These are phyloP conservation scores for Lithophane leautieri DNA, from an alignment of 2,888 invertebrate species.

Conservation along the genomic window DNA sequence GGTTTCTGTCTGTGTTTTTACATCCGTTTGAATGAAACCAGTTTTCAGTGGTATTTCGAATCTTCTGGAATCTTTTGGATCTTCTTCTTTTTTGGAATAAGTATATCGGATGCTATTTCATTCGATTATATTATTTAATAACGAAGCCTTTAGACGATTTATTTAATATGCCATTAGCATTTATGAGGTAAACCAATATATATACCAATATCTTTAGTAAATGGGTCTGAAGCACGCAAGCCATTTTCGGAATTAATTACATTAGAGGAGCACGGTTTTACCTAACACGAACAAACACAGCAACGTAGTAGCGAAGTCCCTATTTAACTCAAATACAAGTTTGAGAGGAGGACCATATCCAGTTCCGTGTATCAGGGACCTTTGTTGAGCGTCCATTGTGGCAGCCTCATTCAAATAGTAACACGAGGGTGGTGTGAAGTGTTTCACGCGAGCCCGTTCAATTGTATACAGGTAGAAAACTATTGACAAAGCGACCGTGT, in stretches of 20 bases:
- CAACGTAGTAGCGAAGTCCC: conserved; percentile 13
- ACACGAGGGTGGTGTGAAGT: conserved; percentile 65
- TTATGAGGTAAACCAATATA: conserved; percentile 30
- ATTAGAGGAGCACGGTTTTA: conserved; percentile 20
- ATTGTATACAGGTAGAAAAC: conserved; percentile 67
- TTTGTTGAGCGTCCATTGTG: conserved; percentile 61
- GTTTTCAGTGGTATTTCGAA: conserved; percentile 7
- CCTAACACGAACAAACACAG: conserved; percentile 23
- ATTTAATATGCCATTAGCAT: conserved; percentile 44
- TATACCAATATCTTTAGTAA: conserved; percentile 24
- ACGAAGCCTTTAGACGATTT: conserved; percentile 11
- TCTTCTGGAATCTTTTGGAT: not conserved
- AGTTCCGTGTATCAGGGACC: conserved; percentile 61
- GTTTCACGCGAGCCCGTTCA: conserved; percentile 58
- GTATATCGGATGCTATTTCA: not conserved
- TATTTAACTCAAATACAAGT: conserved; percentile 50
- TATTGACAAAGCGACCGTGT: conserved; percentile 65
- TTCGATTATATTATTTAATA: conserved; percentile 36
- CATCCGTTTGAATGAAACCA: conserved; percentile 17
- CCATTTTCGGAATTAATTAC: conserved; percentile 36
- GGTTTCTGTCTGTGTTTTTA: conserved; percentile 12
- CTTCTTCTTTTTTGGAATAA: not conserved
- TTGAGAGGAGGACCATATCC: conserved; percentile 49
- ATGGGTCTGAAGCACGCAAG: conserved; percentile 29
- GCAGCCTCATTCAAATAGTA: conserved; percentile 61